These are phyloP conservation scores for Saccostrea glomerata DNA, from an alignment of 1,140 invertebrate genomes.

Conservation along the genomic window DNA sequence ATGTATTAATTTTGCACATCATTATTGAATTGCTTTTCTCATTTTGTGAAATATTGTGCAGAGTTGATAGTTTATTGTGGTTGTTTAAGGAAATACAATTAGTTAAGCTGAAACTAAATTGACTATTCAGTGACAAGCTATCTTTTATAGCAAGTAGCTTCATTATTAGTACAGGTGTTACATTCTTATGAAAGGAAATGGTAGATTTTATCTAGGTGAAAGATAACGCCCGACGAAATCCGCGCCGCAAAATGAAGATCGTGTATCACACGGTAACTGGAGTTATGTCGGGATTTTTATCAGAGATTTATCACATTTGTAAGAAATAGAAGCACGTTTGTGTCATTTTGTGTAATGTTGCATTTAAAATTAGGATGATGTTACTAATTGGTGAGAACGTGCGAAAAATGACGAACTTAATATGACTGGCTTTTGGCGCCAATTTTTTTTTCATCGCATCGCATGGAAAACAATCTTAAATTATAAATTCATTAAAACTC, in stretches of 20 bases:
- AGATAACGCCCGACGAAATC: slow-evolving; percentile 20
- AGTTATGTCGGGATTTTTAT: not conserved
- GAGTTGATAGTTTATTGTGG: not conserved
- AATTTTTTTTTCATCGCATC: not conserved
- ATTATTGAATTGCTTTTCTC: slow-evolving; percentile 26
- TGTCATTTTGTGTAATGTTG: slow-evolving; percentile 35
- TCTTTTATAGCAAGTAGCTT: slow-evolving; percentile 9
- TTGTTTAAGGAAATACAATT: slow-evolving; percentile 22
- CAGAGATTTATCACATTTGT: slow-evolving; percentile 24
- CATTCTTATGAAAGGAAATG: not conserved
- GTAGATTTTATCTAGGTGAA: slow-evolving; percentile 36
- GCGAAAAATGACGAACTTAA: not conserved
- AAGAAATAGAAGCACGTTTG: slow-evolving; percentile 28
- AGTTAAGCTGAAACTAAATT: not conserved
- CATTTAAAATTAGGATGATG: slow-evolving; percentile 18
- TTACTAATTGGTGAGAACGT: slow-evolving; percentile 28
- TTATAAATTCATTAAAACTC: slow-evolving; percentile 4
- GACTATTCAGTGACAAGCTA: slow-evolving; percentile 27
- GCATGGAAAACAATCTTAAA: not conserved
- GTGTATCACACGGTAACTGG: slow-evolving; percentile 3
- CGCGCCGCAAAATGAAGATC: not conserved
- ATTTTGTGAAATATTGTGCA: slow-evolving; percentile 25
- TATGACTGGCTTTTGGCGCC: slow-evolving; percentile 31
- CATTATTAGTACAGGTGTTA: slow-evolving; percentile 22
- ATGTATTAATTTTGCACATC: slow-evolving; percentile 25